Evolutionary conservation across 35 echinoderm and acorn worm genomes (phyloP).

Genomic region (Patiria miniata): DNA sequence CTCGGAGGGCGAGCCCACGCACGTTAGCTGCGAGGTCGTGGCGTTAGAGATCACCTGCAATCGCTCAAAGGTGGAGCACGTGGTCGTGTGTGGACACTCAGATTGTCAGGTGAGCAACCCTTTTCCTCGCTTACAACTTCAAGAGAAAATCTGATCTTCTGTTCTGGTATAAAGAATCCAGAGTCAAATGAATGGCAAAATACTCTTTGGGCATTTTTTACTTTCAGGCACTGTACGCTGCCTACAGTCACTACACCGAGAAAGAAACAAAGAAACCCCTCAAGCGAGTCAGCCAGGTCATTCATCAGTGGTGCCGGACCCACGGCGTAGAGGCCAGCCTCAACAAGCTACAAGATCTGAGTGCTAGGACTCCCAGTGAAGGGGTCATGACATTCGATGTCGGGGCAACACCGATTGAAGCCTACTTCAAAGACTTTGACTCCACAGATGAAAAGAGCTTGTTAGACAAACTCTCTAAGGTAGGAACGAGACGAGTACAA

Average conservation of each 20-base stretch:
- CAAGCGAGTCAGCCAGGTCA: constrained; percentile 2
- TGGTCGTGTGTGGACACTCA: constrained; percentile 50
- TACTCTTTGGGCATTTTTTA: neutral
- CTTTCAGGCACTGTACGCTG: neutral
- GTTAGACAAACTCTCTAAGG: neutral
- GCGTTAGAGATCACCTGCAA: constrained; percentile 32
- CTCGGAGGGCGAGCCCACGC: neutral
- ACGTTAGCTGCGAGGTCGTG: constrained; percentile 24
- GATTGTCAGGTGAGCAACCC: constrained; percentile 43
- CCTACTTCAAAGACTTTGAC: neutral
- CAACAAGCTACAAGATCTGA: neutral
- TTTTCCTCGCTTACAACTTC: too few species aligned
- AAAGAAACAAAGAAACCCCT: neutral
- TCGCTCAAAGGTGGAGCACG: constrained; percentile 8
- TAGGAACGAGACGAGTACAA: neutral
- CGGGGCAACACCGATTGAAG: neutral
- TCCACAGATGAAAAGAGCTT: neutral
- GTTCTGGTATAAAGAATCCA: too few species aligned
- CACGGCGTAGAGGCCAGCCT: constrained; percentile 18
- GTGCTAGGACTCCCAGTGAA: neutral
- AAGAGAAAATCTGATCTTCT: too few species aligned
- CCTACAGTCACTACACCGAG: constrained; percentile 1
- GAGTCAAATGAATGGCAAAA: too few species aligned
- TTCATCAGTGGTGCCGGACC: neutral
- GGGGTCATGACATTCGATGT: neutral